These are phyloP conservation scores for Neomonachus schauinslandi DNA, from an alignment of 2,113 vertebrate genomes.

Conservation along the genomic window DNA sequence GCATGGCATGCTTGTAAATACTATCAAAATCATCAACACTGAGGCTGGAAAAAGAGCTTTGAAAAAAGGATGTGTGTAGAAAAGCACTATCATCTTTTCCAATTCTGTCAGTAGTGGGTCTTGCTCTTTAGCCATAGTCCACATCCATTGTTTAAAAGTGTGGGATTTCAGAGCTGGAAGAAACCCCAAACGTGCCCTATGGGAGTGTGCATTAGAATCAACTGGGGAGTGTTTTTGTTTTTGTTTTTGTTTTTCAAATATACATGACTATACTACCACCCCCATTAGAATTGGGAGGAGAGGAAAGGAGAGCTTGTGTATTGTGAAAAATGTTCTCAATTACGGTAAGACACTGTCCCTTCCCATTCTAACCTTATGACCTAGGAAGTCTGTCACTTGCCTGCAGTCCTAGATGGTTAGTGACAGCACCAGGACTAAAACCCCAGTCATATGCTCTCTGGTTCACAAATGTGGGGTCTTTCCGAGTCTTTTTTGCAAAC, in stretches of 20 bases:
- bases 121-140: background rate
- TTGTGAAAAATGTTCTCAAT: background rate
- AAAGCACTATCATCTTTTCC: background rate
- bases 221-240: background rate
- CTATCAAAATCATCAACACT: background rate
- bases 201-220: background rate
- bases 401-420: background rate
- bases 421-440: background rate
- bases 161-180: background rate
- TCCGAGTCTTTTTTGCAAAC: background rate
- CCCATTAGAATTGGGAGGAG: background rate
- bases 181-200: background rate
- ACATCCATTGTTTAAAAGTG: background rate
- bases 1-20: background rate
- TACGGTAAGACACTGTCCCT: background rate
- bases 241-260: background rate
- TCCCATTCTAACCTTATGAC: background rate
- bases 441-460: background rate
- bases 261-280: fast-evolving
- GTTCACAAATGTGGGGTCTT: background rate
- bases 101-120: background rate
- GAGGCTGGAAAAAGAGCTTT: background rate
- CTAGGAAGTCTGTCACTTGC: background rate
- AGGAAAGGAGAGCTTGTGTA: background rate
- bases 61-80: background rate